Base-by-base conservation (phyloP, 2,888 invertebrate species). In the Pseudococcus jackbeardsleyi region DNA sequence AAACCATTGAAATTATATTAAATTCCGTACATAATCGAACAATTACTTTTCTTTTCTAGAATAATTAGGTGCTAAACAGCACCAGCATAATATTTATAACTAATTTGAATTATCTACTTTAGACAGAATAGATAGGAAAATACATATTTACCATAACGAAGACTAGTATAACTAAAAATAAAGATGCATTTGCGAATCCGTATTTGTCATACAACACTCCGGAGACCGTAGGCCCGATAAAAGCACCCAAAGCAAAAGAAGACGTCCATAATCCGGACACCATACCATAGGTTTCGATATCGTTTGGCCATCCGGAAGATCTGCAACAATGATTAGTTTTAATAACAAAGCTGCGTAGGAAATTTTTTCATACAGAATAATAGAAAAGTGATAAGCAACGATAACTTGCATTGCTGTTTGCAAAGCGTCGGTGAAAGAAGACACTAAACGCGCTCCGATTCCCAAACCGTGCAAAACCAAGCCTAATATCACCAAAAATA, bases 191-290 rank as follows among this genome's bases (percentile, higher is more conserved):
- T 48, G 94, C 91, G 91, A 96, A 96, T 0, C 95, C 95, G 86
- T 95, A 94, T 85, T 92, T 93, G 90, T 96, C 96, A 90, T 94
- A 94, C 0, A 96, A 93, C 72, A 96, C 93, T 0, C 96, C 96
- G 90, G 94, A 94, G 0, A 95, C 92, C 0, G 95, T 95, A 0
- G 96, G 96, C 0, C 96, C 96, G 85, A 96, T 94, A 91, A 96
- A 96, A 1, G 96, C 96, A 0, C 98, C 98, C 12, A 98, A 92
- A 0, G 97, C 97, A 91, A 97, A 97, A 0, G 96, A 95, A 0
- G 97, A 96, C 0, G 97, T 97, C 95, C 97, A 98, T 90, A 98
- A 93, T 0, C 97, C 98, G 0, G 97, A 97, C 11, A 97, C 95
- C 59, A 97, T 92, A 0, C 97, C 97, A 91, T 96, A 97, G 0